phyloP scores from a whole-genome alignment of 2,797 vertebrate genomes.

The Pithecia hirsuta region DNA sequence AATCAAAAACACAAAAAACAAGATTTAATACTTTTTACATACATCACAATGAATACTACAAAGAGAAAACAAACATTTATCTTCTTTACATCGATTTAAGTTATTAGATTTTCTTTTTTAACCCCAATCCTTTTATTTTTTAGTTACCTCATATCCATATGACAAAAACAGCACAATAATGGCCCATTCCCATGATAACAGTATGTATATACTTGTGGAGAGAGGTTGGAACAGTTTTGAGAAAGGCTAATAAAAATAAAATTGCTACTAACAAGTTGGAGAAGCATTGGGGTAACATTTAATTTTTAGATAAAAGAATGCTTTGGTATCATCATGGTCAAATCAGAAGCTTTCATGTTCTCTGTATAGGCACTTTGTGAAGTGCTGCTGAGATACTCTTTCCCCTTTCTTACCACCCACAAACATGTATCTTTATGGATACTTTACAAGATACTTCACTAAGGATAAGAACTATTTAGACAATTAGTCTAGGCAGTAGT shows the following conservation, averaged over 20 bases:
- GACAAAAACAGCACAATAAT: background rate
- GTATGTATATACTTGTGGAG: background rate
- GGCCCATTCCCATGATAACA: background rate
- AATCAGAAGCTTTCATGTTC: background rate
- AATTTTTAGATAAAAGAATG: background rate
- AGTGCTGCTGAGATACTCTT: background rate
- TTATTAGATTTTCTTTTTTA: background rate
- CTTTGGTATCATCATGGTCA: background rate
- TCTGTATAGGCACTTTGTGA: background rate
- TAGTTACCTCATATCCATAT: background rate
- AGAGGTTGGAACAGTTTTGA: background rate
- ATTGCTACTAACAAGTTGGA: background rate
- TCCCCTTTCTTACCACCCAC: background rate
- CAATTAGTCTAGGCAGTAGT: background rate
- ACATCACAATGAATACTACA: background rate
- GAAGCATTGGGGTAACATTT: background rate
- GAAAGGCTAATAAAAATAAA: constrained; percentile 29
- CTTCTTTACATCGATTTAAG: background rate
- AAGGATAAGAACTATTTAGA: background rate
- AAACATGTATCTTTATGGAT: background rate
- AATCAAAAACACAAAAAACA: constrained; percentile 33
- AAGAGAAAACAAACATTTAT: background rate
- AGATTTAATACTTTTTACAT: background rate
- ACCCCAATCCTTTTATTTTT: background rate
- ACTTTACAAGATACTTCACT: background rate